A percentile compares a stretch with the other conserved stretches of the same genome.
phyloP scores from a whole-genome alignment of 2,888 invertebrate species.

The Apamea crenata region DNA sequence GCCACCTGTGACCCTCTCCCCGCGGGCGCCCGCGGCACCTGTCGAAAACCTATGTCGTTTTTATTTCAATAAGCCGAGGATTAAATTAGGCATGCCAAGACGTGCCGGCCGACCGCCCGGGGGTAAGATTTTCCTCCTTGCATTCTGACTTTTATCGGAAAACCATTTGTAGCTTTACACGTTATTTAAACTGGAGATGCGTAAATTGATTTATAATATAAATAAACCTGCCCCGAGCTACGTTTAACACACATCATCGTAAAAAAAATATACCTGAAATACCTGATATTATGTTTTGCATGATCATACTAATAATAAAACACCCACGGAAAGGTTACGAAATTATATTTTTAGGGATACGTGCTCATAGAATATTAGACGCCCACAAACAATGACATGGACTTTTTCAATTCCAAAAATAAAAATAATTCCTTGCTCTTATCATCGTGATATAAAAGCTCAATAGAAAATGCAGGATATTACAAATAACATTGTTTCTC shows the following conservation, averaged over 20 bases:
- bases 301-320: conserved; percentile 8
- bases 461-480: neutral
- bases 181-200: conserved; percentile 61
- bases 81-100: conserved; percentile 89
- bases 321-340: neutral
- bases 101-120: conserved; percentile 74
- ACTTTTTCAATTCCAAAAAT: neutral
- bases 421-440: neutral
- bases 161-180: conserved; percentile 68
- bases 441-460: neutral
- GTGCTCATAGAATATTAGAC: neutral
- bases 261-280: neutral
- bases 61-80: conserved; percentile 90
- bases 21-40: conserved; percentile 83
- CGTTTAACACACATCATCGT: neutral
- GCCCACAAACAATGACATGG: neutral
- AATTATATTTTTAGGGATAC: conserved; percentile 12
- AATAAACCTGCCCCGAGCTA: conserved; percentile 23
- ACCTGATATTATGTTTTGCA: conserved; percentile 1
- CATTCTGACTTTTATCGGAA: conserved; percentile 69
- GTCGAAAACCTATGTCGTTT: conserved; percentile 90
- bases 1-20: conserved; percentile 87
- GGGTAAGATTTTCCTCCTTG: conserved; percentile 76
- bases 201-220: conserved; percentile 62
- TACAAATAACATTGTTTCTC: neutral